Evolutionary conservation across 2,113 vertebrate species (phyloP).

Genomic region (Nansenia antarctica): DNA sequence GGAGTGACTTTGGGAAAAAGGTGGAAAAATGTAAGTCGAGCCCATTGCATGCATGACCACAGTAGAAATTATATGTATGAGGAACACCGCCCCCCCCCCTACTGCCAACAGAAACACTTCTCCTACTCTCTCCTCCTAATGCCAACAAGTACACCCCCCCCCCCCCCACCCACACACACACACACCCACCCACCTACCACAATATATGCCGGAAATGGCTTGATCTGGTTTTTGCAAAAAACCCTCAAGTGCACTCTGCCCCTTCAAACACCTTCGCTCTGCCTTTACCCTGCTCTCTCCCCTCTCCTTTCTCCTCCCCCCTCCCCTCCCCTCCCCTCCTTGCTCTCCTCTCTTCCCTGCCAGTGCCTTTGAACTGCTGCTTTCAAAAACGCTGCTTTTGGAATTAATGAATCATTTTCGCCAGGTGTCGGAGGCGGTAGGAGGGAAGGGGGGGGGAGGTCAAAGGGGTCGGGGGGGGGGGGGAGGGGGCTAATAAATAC

Average conservation of each 20-base stretch:
- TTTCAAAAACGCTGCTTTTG: slow-evolving; percentile 79
- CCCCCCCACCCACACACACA: not conserved
- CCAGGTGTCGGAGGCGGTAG: slow-evolving; percentile 70
- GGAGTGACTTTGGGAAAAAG: too few relatives aligned
- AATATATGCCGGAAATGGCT: slow-evolving; percentile 34
- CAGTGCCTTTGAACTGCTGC: slow-evolving; percentile 77
- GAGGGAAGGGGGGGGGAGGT: slow-evolving; percentile 8
- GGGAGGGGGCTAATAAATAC: slow-evolving; percentile 31
- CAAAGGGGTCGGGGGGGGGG: slow-evolving; percentile 6
- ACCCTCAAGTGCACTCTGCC: slow-evolving; percentile 72
- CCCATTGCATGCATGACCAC: too few relatives aligned
- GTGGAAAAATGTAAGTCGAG: too few relatives aligned
- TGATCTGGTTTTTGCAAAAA: slow-evolving; percentile 59
- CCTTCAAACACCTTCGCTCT: slow-evolving; percentile 73
- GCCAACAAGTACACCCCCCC: not conserved
- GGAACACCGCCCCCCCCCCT: too few relatives aligned
- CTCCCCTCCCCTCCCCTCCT: slow-evolving; percentile 32
- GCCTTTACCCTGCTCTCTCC: slow-evolving; percentile 38
- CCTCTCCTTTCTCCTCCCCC: slow-evolving; percentile 11
- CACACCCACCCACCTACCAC: not conserved
- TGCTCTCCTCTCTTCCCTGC: slow-evolving; percentile 67
- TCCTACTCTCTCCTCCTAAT: not conserved
- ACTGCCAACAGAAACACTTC: too few relatives aligned
- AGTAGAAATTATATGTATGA: too few relatives aligned
- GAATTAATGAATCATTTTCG: slow-evolving; percentile 82